Evolutionary conservation across 1,140 invertebrate genomes (phyloP).

Genomic region (Brachionus angularis): DNA sequence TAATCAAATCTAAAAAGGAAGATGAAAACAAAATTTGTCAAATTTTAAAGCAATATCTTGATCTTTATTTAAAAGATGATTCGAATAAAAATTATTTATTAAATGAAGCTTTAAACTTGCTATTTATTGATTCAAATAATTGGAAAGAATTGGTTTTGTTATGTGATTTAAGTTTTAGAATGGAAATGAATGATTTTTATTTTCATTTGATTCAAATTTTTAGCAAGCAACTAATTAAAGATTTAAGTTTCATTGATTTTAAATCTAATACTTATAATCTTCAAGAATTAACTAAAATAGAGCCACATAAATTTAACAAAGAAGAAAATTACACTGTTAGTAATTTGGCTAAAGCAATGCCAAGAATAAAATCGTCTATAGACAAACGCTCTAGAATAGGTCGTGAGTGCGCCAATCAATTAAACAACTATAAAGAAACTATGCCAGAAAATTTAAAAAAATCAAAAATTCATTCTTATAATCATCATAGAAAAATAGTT

Average conservation of each 20-base stretch:
- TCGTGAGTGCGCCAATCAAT: neutral
- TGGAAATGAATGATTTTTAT: neutral
- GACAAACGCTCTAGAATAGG: slow-evolving; percentile 19
- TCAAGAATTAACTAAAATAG: slow-evolving; percentile 2
- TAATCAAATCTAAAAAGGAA: neutral
- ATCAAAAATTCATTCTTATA: slow-evolving; percentile 14
- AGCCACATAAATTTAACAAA: neutral
- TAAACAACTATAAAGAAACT: neutral
- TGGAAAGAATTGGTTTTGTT: neutral
- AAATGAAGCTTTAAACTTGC: neutral
- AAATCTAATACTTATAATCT: neutral
- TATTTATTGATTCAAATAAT: neutral
- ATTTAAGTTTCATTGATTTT: neutral
- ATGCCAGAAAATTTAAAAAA: neutral
- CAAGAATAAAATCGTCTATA: slow-evolving; percentile 18
- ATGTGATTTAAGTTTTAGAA: neutral
- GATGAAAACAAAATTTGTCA: neutral
- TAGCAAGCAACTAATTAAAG: neutral
- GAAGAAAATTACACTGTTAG: neutral
- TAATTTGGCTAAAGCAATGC: slow-evolving; percentile 5
- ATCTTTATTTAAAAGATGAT: too few relatives aligned
- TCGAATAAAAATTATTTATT: too few relatives aligned
- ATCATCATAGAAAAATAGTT: slow-evolving; percentile 21
- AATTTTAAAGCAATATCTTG: neutral
- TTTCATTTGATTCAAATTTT: slow-evolving; percentile 14